A percentile compares a stretch with the other conserved stretches of the same genome.
phyloP scores from a whole-genome alignment of 1,140 invertebrate genomes.

The Drosophila aff. region DNA sequence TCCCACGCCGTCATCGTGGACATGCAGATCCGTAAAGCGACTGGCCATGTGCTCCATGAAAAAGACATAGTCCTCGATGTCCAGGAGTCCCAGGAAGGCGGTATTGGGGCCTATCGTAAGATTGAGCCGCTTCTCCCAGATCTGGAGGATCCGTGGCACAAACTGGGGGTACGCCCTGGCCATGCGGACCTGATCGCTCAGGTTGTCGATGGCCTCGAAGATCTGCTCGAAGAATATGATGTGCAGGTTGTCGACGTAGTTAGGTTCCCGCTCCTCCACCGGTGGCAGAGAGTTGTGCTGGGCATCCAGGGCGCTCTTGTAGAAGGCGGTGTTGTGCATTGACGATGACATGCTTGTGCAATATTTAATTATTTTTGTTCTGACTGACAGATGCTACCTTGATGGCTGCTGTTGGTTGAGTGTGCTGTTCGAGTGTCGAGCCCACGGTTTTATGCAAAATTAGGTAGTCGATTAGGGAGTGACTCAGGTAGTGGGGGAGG shows the following conservation, averaged over 20 bases:
- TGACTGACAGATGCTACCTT: slow-evolving; percentile 17
- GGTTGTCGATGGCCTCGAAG: slow-evolving; percentile 61
- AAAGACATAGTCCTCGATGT: slow-evolving; percentile 73
- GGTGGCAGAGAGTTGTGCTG: slow-evolving; percentile 9
- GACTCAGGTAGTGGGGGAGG: slow-evolving; percentile 22
- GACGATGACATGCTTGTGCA: slow-evolving; percentile 15
- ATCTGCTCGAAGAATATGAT: slow-evolving; percentile 77
- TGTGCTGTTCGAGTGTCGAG: slow-evolving; percentile 14
- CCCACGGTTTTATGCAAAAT: slow-evolving; percentile 29
- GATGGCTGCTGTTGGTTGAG: slow-evolving; percentile 20
- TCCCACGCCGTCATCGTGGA: slow-evolving; percentile 64
- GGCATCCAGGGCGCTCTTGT: slow-evolving; percentile 46
- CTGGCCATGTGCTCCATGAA: slow-evolving; percentile 69
- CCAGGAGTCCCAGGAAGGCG: slow-evolving; percentile 46
- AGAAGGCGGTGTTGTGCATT: slow-evolving; percentile 45
- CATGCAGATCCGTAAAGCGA: slow-evolving; percentile 63
- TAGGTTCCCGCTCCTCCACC: slow-evolving; percentile 28
- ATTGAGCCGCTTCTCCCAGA: slow-evolving; percentile 52
- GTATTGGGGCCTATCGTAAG: slow-evolving; percentile 64
- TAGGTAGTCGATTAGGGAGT: slow-evolving; percentile 35
- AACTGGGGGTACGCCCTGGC: slow-evolving; percentile 75
- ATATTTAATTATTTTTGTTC: slow-evolving; percentile 1
- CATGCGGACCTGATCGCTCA: slow-evolving; percentile 71
- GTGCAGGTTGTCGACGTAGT: slow-evolving; percentile 70
- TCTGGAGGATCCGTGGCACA: slow-evolving; percentile 48